A percentile compares a stretch with the other conserved stretches of the same genome.
Evolutionary conservation across 2,113 vertebrate species (phyloP).

Genomic region (Empidonax traillii): DNA sequence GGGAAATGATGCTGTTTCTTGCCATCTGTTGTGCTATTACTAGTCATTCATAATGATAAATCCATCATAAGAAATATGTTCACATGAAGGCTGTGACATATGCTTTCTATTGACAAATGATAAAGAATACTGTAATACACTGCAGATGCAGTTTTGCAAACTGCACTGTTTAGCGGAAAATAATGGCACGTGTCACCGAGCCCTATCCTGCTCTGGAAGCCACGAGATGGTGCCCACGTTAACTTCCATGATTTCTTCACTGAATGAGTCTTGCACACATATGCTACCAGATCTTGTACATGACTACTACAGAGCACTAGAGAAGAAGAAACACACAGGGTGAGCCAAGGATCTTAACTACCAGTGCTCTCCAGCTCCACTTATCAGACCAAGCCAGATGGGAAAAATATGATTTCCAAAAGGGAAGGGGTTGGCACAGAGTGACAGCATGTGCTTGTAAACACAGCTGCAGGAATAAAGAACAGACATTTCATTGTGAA

Average conservation of each 20-base stretch:
- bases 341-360: neutral
- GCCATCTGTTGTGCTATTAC: slow-evolving; percentile 48
- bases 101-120: slow-evolving; percentile 49
- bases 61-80: slow-evolving; percentile 36
- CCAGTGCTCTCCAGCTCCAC: neutral
- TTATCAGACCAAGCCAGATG: neutral
- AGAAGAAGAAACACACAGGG: neutral
- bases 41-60: slow-evolving; percentile 22
- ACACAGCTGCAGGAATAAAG: neutral
- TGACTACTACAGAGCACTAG: neutral
- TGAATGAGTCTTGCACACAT: neutral
- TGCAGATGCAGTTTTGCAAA: neutral
- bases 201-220: neutral
- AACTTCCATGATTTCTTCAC: neutral
- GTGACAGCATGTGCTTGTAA: neutral
- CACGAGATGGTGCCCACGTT: neutral
- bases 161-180: neutral
- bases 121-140: neutral
- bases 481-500: neutral
- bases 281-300: accelerated
- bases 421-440: neutral
- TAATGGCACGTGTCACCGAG: neutral
- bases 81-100: slow-evolving; percentile 25
- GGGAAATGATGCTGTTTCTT: neutral
- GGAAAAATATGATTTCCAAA: neutral